Percentiles rank a stretch among this genome's conserved stretches.
Evolutionary conservation across 2,113 vertebrate species (phyloP).

Genomic region (Canis aureus): DNA sequence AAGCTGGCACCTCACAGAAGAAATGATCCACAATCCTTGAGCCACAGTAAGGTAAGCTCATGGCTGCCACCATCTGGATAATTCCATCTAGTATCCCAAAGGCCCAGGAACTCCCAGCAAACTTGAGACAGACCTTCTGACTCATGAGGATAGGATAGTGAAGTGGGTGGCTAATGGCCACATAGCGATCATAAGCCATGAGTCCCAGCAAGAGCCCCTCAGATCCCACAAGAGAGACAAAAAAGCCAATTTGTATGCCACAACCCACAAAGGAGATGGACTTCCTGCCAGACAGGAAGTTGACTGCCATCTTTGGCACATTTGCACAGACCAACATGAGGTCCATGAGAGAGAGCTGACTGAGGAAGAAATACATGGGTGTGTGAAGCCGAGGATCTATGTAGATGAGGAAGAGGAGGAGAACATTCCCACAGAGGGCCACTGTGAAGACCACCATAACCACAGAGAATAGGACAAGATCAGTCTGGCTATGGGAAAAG

Average conservation of each 20-base stretch:
- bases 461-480: slow-evolving; percentile 55
- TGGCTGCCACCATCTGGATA: slow-evolving; percentile 61
- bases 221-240: slow-evolving; percentile 62
- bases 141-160: slow-evolving; percentile 76
- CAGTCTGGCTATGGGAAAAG: slow-evolving; percentile 25
- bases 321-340: slow-evolving; percentile 67
- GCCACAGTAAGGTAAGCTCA: slow-evolving; percentile 76
- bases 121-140: slow-evolving; percentile 53
- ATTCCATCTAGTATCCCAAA: slow-evolving; percentile 69
- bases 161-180: slow-evolving; percentile 75
- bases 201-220: slow-evolving; percentile 78
- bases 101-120: slow-evolving; percentile 64
- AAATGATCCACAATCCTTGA: slow-evolving; percentile 67
- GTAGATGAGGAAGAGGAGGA: slow-evolving; percentile 72
- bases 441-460: slow-evolving; percentile 54
- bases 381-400: slow-evolving; percentile 57
- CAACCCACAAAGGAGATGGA: slow-evolving; percentile 74
- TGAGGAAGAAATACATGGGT: slow-evolving; percentile 80
- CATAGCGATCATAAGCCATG: slow-evolving; percentile 75
- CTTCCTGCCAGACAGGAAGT: slow-evolving; percentile 72
- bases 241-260: slow-evolving; percentile 70
- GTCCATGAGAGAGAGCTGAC: slow-evolving; percentile 79
- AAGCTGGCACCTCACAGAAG: slow-evolving; percentile 70
- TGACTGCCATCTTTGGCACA: slow-evolving; percentile 66
- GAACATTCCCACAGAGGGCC: slow-evolving; percentile 62